These are phyloP conservation scores for Chlorospingus semifuscus DNA, from an alignment of 2,797 vertebrate genomes.

Conservation along the genomic window DNA sequence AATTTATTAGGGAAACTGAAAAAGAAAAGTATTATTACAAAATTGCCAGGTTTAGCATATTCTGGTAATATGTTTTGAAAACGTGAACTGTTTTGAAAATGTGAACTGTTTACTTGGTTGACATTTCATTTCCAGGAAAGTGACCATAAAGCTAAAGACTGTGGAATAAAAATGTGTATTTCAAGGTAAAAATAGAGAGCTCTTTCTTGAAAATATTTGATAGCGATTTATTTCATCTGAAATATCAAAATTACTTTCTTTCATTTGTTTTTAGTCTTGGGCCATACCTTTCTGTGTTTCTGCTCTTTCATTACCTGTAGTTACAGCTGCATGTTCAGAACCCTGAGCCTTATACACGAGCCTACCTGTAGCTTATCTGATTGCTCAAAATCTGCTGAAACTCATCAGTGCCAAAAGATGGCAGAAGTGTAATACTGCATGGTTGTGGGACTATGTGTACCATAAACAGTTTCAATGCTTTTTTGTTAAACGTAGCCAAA, in stretches of 20 bases:
- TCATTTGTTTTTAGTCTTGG: not conserved
- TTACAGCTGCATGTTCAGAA: not conserved
- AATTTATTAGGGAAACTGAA: not conserved
- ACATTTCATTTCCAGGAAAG: not conserved
- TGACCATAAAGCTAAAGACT: not conserved
- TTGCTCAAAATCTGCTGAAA: not conserved
- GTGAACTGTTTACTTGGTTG: not conserved
- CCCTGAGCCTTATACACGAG: fast-evolving
- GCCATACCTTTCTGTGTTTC: not conserved
- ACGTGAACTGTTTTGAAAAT: not conserved
- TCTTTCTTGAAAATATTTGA: not conserved
- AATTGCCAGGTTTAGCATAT: not conserved
- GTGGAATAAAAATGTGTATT: conserved; percentile 7
- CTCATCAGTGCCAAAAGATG: not conserved
- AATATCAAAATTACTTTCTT: not conserved
- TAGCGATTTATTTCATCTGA: not conserved
- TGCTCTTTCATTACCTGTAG: not conserved
- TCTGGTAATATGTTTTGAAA: not conserved
- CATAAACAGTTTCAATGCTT: not conserved
- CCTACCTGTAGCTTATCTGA: not conserved
- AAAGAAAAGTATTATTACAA: not conserved
- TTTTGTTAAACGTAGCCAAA: not conserved
- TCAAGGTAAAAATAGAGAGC: not conserved
- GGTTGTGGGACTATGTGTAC: not conserved
- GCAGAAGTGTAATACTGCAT: not conserved